phyloP scores from a whole-genome alignment of 2,888 invertebrate species.

The Hypercompe scribonia region DNA sequence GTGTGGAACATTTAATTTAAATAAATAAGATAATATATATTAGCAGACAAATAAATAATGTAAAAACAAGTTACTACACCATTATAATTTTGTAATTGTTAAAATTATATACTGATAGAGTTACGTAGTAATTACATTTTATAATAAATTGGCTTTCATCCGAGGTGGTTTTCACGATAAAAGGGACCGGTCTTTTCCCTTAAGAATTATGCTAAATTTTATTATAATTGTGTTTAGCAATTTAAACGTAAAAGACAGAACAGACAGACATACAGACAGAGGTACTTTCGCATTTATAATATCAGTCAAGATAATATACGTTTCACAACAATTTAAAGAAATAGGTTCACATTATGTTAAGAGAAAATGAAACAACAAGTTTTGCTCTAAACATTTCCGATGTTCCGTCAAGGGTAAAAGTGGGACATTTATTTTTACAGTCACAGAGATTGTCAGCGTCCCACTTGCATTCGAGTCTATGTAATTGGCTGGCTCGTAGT shows the following conservation, averaged over 20 bases:
- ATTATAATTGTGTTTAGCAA: not conserved
- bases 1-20: too few species aligned
- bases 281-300: not conserved
- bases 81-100: not conserved
- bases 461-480: constrained; percentile 41
- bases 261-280: not conserved
- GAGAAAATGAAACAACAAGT: constrained; percentile 5
- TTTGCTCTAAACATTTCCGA: constrained; percentile 17
- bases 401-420: constrained; percentile 40
- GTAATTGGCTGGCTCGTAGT: constrained; percentile 35
- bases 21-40: too few species aligned
- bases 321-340: not conserved
- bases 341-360: not conserved
- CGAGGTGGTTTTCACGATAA: too few species aligned
- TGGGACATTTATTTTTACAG: constrained; percentile 48
- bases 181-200: too few species aligned
- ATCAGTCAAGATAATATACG: not conserved
- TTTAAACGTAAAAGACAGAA: not conserved
- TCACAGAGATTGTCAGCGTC: constrained; percentile 40
- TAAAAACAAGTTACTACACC: too few species aligned
- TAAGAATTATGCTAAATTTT: too few species aligned
- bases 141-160: not conserved
- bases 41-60: too few species aligned
- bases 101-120: not conserved
- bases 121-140: not conserved